Base-by-base conservation (phyloP, 2,797 vertebrate species). In the Mycteria americana region DNA sequence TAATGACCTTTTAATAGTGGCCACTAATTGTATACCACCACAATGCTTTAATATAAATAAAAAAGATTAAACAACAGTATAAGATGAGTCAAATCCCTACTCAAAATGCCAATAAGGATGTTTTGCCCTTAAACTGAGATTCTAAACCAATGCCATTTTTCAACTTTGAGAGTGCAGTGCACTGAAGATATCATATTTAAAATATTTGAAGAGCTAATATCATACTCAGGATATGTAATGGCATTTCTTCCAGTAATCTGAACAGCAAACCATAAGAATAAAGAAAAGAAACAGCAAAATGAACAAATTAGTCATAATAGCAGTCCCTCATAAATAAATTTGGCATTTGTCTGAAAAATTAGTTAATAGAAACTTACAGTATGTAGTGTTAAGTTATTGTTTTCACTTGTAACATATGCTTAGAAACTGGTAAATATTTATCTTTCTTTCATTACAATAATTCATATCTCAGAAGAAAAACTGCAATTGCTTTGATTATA, bases 371-470 rank as follows among this genome's bases (percentile, higher is more conserved):
- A 89, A 79, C 83, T 74, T 90, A 84, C 35, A 92, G 50, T 59
- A 68, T 76, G 31, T 82, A 60, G 35, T 78, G 65, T 74, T 73
- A 51, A 65, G 88, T 86, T 85, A 87, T 93, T 96, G 76, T 93
- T 92, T 97, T 97, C 88, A 83, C 90, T 97, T 97, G 91, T 84
- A 96, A 97, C 91, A 79, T 78, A 95, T 94, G 78, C 74, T 97
- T 93, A 96, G 73, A 96, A 93, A 94, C 56, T 81, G 67, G 93
- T 95, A 97, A 97, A 97, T 95, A 97, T 97, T 97, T 97, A 95
- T 96, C 86, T 95, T 94, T 95, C 64, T 95, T 96, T 95, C 89
- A 92, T 93, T 92, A 76, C 56, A 92, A 48, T 81, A 84, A 72
- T 89, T 92, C 83, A 70, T 64, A 95, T 94, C 81, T 92, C 62